These are phyloP conservation scores for Psilopsiagon aurifrons DNA, from an alignment of 2,113 vertebrate species.

Conservation along the genomic window DNA sequence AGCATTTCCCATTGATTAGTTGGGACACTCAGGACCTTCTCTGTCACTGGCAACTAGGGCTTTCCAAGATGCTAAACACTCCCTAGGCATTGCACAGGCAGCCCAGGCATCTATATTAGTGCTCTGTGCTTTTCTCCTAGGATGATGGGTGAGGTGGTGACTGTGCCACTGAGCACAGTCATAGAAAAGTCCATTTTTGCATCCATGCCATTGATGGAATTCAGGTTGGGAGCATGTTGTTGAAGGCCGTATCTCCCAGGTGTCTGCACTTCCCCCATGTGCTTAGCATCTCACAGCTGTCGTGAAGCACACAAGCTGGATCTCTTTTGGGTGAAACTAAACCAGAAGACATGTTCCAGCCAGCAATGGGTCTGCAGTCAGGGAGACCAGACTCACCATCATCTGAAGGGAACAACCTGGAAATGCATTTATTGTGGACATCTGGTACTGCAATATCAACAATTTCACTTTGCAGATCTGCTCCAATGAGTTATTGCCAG, in stretches of 20 bases:
- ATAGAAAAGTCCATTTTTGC: neutral
- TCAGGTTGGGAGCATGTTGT: rapidly evolving
- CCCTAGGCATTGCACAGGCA: neutral
- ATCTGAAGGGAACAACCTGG: neutral
- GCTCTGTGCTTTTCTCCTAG: neutral
- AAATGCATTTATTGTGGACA: neutral
- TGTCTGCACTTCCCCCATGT: rapidly evolving
- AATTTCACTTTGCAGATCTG: neutral
- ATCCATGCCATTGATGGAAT: rapidly evolving
- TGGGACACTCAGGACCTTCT: neutral
- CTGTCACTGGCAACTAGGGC: neutral
- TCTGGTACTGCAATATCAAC: neutral
- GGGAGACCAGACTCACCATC: neutral
- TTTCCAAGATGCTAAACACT: conserved; percentile 10
- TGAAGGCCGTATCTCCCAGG: neutral
- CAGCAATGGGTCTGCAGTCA: neutral
- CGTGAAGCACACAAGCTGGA: rapidly evolving
- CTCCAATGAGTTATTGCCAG: neutral
- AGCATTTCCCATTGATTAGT: neutral
- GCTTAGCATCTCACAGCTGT: neutral
- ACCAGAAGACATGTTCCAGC: neutral
- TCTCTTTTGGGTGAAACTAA: neutral
- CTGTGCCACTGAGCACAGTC: neutral
- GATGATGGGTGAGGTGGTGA: neutral
- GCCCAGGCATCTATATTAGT: neutral